Base-by-base conservation (phyloP, 2,888 invertebrate genomes). In the Erebia ligea region DNA sequence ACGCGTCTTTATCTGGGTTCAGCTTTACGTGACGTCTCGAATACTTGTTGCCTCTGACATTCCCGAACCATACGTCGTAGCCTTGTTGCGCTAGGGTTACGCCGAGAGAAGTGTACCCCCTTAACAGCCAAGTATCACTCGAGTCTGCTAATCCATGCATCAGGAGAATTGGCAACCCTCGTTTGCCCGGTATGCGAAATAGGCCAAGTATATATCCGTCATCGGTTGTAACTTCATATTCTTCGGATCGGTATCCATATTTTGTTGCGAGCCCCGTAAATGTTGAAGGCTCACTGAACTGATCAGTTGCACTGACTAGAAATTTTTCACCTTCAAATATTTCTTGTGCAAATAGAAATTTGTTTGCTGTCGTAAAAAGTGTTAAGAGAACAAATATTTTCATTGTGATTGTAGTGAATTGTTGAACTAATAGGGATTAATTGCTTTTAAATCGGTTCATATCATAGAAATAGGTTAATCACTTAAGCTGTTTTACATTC, bases 41-140 rank as follows among this genome's bases (percentile, higher is more conserved):
- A 80, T 95, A 95, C 4, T 86, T 88, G 78, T 94, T 95, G 10
- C 96, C 96, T 67, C 96, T 89, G 11, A 86, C 84, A 75, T 85
- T 85, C 0, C 77, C 81, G 0, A 81, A 66, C 86, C 86, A 87
- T 0, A 86, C 79, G 64, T 95, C 84, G 73, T 82, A 81, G 2
- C 81, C 81, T 21, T 40, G 17, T 2, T 73, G 61, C 4, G 81
- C 83, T 1, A 82, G 63, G 4, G 78, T 76, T 6, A 79, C 68
- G 0, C 76, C 79, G 15, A 85, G 68, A 0, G 85, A 84, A 0
- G 15, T 62, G 17, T 81, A 77, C 0, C 83, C 84, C 52, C 82
- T 72, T 0, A 81, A 45, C 0, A 85, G 73, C 76, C 79, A 85
- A 1, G 80, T 78, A 42, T 82, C 82, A 0, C 81, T 64, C 0